These are phyloP conservation scores for Furcula furcula DNA, from an alignment of 2,888 invertebrate genomes.

Conservation along the genomic window DNA sequence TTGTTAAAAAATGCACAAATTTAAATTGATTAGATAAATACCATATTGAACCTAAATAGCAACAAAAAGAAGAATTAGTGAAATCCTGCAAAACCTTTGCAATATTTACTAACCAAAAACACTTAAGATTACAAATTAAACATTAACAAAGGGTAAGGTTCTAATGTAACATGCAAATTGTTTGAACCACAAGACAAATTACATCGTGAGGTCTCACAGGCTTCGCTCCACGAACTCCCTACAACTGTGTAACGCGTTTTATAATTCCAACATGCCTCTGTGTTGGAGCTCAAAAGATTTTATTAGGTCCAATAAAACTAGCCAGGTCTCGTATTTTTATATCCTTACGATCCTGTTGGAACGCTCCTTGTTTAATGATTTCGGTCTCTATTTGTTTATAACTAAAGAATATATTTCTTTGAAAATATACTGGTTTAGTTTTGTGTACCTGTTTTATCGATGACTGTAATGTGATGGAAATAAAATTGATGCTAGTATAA, in stretches of 20 bases:
- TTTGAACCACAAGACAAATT: conserved; percentile 48
- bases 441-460: not conserved
- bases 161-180: conserved; percentile 48
- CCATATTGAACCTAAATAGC: no score
- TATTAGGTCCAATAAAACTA: conserved; percentile 54
- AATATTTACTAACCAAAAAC: not conserved
- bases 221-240: not conserved
- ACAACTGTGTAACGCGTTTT: not conserved
- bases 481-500: not conserved
- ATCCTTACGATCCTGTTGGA: conserved; percentile 9
- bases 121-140: conserved; percentile 12
- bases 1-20: no score
- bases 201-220: conserved; percentile 30
- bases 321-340: conserved; percentile 22
- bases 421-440: not conserved
- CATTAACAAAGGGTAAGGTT: conserved; percentile 33
- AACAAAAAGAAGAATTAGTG: no score
- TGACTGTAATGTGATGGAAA: not conserved
- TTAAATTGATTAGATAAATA: no score
- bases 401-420: conserved; percentile 35
- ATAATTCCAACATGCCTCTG: conserved; percentile 26
- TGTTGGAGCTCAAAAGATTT: conserved; percentile 46
- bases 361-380: conserved; percentile 28
- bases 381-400: conserved; percentile 49
- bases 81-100: not conserved